Evolutionary conservation across 1,140 invertebrate species (phyloP), one percentile per base, ranked within the genome.

Genomic region (Pogonus chalceus): DNA sequence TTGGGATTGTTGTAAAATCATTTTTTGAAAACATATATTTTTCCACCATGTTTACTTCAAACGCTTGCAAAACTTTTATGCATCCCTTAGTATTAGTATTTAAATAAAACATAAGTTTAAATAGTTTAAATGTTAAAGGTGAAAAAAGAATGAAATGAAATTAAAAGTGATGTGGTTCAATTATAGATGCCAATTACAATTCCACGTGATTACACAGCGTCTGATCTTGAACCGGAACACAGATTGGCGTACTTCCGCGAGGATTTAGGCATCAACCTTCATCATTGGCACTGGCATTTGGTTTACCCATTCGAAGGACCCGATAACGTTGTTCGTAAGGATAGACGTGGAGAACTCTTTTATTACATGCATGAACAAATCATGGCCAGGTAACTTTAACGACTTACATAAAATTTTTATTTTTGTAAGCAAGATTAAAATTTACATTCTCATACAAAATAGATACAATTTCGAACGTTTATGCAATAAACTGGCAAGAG

Each of bases 231-330:
- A 56, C 68, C 73, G 22, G 83, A 85, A 55, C 81, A 84, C 60
- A 76, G 80, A 9, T 35, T 84, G 47, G 75, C 80, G 1, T 85
- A 84, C 59, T 85, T 79, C 70, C 76, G 83, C 2, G 80, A 82
- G 63, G 79, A 78, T 60, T 65, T 77, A 46, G 82, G 82, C 10
- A 69, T 83, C 14, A 84, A 84, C 60, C 73, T 82, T 24, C 83
- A 85, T 62, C 84, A 86, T 58, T 85, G 82, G 80, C 82, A 85
- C 62, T 87, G 83, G 83, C 84, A 87, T 69, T 65, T 84, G 51
- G 78, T 84, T 0, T 85, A 84, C 60, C 82, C 83, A 0, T 74
- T 73, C 53, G 68, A 73, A 24, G 74, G 71, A 10, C 64, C 72
- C 2, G 35, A 37, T 0, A 63, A 66, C 20, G 73, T 80, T 22